Base-by-base conservation (phyloP, 2,888 invertebrate species). In the Nematopogon swammerdamellus region DNA sequence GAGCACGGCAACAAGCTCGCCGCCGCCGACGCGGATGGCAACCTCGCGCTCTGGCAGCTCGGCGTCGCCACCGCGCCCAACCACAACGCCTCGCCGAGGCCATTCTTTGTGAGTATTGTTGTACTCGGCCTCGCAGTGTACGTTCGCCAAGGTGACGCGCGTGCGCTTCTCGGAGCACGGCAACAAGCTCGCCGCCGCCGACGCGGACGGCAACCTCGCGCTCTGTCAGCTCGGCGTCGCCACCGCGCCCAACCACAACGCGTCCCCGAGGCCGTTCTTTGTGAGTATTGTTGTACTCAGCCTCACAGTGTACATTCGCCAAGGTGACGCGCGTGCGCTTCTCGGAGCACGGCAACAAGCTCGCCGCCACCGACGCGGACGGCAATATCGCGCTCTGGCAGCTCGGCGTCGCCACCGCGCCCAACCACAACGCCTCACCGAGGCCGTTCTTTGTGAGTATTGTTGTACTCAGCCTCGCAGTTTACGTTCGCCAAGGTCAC, bases 1-100 rank as follows among this genome's bases (percentile, higher is more conserved):
- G 92, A 94, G 64, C 96, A 97, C 70, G 97, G 97, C 51, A 97
- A 97, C 77, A 98, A 98, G 79, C 97, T 99, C 72, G 98, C 98
- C 29, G 97, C 97, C 1, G 94, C 94, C 18, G 99, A 99, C 76
- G 93, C 95, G 0, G 99, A 99, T 69, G 99, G 99, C 18, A 92
- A 95, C 67, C 81, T 99, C 18, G 96, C 96, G 60, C 82, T 99
- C 61, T 99, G 95, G 89, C 96, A 96, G 82, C 89, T 95, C 53
- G 89, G 89, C 45, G 84, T 92, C 53, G 86, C 91, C 56, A 84
- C 88, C 44, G 85, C 87, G 19, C 48, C 52, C 43, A 53, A 51
- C 18, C 36, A 69, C 58, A 85, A 88, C 45, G 86, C 72, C 0
- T 68, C 75, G 51, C 66, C 73, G 50, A 76, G 92, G 54, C 92